Evolutionary conservation across 2,888 invertebrate species (phyloP), one percentile per base, ranked within the genome.

Genomic region (Desoria tigrina): DNA sequence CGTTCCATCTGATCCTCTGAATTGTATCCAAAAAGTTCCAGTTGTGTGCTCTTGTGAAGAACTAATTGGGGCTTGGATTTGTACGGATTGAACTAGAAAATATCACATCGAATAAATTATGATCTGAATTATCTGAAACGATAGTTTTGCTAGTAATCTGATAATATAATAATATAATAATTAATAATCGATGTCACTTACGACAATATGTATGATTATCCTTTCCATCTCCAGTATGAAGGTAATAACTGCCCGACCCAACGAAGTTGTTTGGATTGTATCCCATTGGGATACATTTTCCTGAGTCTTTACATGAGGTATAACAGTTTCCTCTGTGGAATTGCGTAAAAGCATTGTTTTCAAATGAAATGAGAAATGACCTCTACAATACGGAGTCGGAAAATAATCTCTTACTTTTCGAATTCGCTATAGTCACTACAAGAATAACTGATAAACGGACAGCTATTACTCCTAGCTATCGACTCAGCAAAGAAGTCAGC

Each of bases 391-490:
- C 9, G 39, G 16, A 39, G 16, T 39, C 39, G 39, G 27, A 16
- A 16, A 27, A 14, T 39, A 14, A 14, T 11, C 42, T 11, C 11
- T 58, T 72, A 77, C 77, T 71, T 69, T 51, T 73, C 42, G 66
- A 79, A 81, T n/a, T 78, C 77, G 23, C 76, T 77, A 60, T 76
- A 77, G 59, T 73, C 78, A 14, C 75, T 71, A 71, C 81, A 81
- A 11, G 75, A 75, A 71, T 76, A 80, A 2, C 78, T 78, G 21
- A 73, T 77, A 66, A 79, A 81, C 2, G 79, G 79, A 71, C 81
- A 81, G 11, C 71, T 66, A 3, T 76, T 73, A 53, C 71, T 65
- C 3, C 76, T 73, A 58, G 78, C 57, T 27, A 77, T 70, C 24
- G 76, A 74, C 58, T 77, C 77, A 11, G 65, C 72, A 27, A 63